phyloP scores from a whole-genome alignment of 2,888 invertebrate species.

The Andrena flavipes region DNA sequence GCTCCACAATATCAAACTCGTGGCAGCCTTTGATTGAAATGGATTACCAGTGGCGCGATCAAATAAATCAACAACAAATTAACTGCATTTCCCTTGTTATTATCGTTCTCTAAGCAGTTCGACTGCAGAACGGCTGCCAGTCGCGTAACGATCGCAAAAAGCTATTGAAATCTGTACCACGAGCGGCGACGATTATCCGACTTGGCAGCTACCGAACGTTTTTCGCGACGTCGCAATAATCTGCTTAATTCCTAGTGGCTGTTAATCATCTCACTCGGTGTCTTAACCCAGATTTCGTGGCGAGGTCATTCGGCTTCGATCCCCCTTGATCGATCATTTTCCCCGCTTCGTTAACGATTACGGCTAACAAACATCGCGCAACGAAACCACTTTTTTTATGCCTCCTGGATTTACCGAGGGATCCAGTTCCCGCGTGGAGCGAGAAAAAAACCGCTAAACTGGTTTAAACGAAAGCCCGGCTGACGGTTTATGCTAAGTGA shows the following conservation, averaged over 20 bases:
- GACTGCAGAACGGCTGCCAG: background rate
- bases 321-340: conserved; percentile 9
- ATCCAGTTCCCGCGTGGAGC: background rate
- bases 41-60: background rate
- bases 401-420: background rate
- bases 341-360: conserved; percentile 8
- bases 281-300: conserved; percentile 33
- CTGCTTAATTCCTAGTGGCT: conserved; percentile 35
- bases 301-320: background rate
- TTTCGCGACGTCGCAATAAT: conserved; percentile 26
- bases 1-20: no score
- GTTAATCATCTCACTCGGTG: conserved; percentile 23
- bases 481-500: conserved; percentile 6
- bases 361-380: conserved; percentile 28
- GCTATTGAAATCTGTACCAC: conserved; percentile 18
- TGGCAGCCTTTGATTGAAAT: no score
- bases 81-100: background rate
- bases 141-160: conserved; percentile 20
- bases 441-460: background rate
- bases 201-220: background rate
- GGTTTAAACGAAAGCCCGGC: conserved; percentile 28
- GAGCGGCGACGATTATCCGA: conserved; percentile 12
- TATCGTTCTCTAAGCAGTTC: background rate
- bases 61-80: background rate
- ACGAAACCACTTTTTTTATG: background rate